Percentiles rank a stretch among this genome's conserved stretches.
These are phyloP conservation scores for Crossocerus cetratus DNA, from an alignment of 2,888 invertebrate species.

Conservation along the genomic window DNA sequence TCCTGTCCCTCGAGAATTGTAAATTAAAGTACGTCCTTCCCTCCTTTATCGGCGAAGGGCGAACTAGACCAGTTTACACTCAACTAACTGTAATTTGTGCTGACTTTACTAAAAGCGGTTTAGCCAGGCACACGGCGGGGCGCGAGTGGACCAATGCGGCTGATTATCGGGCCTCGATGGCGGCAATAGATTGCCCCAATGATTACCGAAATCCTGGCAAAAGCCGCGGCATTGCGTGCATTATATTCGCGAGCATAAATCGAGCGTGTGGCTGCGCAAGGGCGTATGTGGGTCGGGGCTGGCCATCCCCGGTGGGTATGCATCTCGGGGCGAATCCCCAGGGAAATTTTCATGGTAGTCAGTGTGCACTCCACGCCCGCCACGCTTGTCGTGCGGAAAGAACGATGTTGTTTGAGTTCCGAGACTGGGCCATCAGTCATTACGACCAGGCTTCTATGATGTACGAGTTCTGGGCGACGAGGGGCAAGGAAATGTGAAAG, in stretches of 20 bases:
- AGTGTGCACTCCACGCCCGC: constrained; percentile 54
- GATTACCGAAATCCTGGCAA: constrained; percentile 40
- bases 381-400: constrained; percentile 16
- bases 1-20: too few relatives aligned
- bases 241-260: constrained; percentile 48
- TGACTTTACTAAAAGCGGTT: too few relatives aligned
- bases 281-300: constrained; percentile 7
- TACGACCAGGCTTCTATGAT: too few relatives aligned
- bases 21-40: too few relatives aligned
- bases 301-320: neutral
- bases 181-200: constrained; percentile 36
- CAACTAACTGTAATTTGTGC: too few relatives aligned
- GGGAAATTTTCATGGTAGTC: constrained; percentile 71
- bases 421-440: too few relatives aligned
- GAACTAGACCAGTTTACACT: too few relatives aligned
- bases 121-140: too few relatives aligned
- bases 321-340: constrained; percentile 48
- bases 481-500: too few relatives aligned
- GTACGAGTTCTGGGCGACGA: too few relatives aligned
- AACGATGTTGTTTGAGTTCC: too few relatives aligned
- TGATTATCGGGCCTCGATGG: constrained; percentile 31
- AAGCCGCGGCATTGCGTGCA: constrained; percentile 31
- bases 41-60: too few relatives aligned
- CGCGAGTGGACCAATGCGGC: constrained; percentile 21
- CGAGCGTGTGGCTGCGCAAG: constrained; percentile 28